Evolutionary conservation across 2,888 invertebrate species (phyloP).

Genomic region (Phymatocera aterrima): DNA sequence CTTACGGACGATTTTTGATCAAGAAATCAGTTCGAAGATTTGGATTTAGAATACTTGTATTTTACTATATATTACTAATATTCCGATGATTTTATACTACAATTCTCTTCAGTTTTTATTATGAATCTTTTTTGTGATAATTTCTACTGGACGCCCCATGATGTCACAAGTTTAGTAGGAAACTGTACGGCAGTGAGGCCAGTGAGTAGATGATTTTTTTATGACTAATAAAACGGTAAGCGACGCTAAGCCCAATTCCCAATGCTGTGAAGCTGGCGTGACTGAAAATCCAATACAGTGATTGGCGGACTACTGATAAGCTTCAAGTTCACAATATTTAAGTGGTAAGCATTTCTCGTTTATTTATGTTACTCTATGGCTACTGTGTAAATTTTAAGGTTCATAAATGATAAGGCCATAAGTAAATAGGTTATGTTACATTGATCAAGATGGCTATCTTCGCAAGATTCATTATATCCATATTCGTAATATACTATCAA

Average conservation of each 20-base stretch:
- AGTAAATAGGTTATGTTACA: constrained; percentile 33
- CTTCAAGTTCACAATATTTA: not conserved
- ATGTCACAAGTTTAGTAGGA: too few species aligned
- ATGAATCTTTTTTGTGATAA: too few species aligned
- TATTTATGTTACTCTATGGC: not conserved
- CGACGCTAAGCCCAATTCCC: not conserved
- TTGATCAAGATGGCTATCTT: constrained; percentile 25
- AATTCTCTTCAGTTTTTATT: too few species aligned
- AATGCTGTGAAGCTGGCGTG: not conserved
- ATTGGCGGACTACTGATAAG: not conserved
- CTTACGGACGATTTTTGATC: too few species aligned
- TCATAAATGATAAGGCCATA: not conserved
- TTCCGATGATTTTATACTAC: too few species aligned
- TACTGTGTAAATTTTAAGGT: constrained; percentile 17
- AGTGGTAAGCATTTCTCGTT: not conserved
- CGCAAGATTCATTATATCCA: not conserved
- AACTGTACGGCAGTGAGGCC: too few species aligned
- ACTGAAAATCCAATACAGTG: not conserved
- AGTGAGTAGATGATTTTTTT: too few species aligned
- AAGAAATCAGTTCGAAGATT: too few species aligned
- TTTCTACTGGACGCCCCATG: too few species aligned
- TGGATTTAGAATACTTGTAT: too few species aligned
- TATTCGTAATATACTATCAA: constrained; percentile 20
- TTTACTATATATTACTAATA: too few species aligned
- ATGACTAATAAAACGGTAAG: too few species aligned